Conservation (phyloP, 2,888 invertebrate genomes). For the Rhingia campestris region DNA sequence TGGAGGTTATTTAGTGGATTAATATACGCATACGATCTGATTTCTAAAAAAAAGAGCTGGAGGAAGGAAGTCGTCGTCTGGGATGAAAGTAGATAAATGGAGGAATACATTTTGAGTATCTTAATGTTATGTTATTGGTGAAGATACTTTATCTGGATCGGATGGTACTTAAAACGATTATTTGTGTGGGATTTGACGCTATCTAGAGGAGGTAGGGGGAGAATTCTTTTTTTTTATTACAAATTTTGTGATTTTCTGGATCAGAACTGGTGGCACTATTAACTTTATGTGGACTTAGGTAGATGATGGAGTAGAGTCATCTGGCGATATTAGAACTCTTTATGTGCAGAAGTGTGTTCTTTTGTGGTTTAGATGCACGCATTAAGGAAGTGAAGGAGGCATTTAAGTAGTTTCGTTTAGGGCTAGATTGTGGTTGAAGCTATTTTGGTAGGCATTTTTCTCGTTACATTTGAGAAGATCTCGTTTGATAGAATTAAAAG, state of each 20-base stretch:
- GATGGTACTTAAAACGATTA: conserved; percentile 2
- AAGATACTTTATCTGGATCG: conserved; percentile 6
- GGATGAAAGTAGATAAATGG: neutral
- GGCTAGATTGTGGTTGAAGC: too few species aligned
- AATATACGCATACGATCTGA: conserved; percentile 16
- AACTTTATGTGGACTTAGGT: too few species aligned
- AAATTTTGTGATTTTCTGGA: neutral
- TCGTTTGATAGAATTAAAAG: too few species aligned
- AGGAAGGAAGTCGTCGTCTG: conserved; percentile 9
- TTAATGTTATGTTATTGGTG: conserved; percentile 9
- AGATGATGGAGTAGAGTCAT: too few species aligned
- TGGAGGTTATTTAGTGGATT: neutral
- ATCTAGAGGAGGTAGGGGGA: neutral
- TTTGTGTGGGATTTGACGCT: conserved; percentile 3
- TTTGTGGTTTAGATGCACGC: too few species aligned
- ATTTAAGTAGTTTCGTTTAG: too few species aligned
- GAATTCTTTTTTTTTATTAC: neutral
- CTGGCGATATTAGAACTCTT: too few species aligned
- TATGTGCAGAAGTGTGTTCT: too few species aligned
- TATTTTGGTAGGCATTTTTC: too few species aligned
- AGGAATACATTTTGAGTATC: neutral
- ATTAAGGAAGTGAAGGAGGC: too few species aligned
- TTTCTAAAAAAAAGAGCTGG: conserved; percentile 11
- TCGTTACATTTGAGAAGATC: too few species aligned
- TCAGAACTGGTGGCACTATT: too few species aligned